Evolutionary conservation across 1,140 invertebrate species (phyloP), one percentile per base, ranked within the genome.

Genomic region (Pseudomyrmex gracilis): DNA sequence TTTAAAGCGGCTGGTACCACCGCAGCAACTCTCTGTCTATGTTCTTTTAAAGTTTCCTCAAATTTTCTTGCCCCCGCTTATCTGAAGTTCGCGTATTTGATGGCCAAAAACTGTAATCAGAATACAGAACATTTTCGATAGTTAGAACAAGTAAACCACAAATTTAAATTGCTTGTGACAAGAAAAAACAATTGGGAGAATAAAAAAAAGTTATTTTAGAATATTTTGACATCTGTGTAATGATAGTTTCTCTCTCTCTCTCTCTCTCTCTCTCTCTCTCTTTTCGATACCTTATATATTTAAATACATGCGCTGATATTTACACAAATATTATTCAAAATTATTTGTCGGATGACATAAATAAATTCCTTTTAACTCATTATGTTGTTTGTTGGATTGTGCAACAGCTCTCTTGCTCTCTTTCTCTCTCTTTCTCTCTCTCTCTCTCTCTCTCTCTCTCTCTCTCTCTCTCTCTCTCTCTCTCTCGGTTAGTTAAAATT

Each of bases 31-130:
- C 22, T 43, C 47, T 58, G 43, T 78, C 68, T 34, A 20, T 58
- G 47, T 49, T 66, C 67, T 80, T 22, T 20, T 34, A 51, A 76
- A 64, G 73, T 76, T 80, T 49, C 76, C 66, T 12, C 22, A 5
- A 58, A 47, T 68, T 70, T 43, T 47, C 13, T 63, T 45, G 13
- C 34, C 22, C 24, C 58, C 60, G n/a, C 45, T 43, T 77, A 45
- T 68, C 15, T 13, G 13, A 22, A 58, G 34, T 70, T 57, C 45
- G 45, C 45, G 47, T 60, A 53, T 12, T 53, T 77, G 22, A 47
- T 67, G 17, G 34, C 15, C 47, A 64, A 64, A 64, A 3, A 34
- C 17, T 57, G 51, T 47, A 24, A 51, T 24, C 34, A 7, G 12
- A 24, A 64, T n/a, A 34, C n/a, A 58, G 3, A 22, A n/a, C 0